phyloP scores from a whole-genome alignment of 2,113 vertebrate genomes.

The Pitta sordida region DNA sequence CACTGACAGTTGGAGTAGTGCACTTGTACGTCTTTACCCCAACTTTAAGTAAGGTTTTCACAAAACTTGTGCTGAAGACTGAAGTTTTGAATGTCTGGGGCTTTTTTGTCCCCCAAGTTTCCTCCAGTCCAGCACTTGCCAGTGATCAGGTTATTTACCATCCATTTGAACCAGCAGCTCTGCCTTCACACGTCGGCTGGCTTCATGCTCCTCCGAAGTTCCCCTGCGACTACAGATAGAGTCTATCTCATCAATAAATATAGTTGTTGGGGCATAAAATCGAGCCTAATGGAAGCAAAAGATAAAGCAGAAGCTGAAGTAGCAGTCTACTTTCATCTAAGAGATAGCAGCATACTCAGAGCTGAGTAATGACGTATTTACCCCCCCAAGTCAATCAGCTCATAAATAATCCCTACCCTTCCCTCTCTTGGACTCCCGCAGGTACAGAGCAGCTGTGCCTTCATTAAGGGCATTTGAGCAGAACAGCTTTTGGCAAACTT shows the following conservation, averaged over 20 bases:
- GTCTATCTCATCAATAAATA: slow-evolving; percentile 99
- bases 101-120: neutral
- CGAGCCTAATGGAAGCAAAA: slow-evolving; percentile 81
- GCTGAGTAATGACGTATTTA: neutral
- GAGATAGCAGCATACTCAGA: neutral
- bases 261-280: slow-evolving; percentile 95
- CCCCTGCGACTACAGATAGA: slow-evolving; percentile 97
- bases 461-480: neutral
- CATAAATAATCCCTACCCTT: neutral
- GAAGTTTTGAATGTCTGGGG: neutral
- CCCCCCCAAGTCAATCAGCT: neutral
- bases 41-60: neutral
- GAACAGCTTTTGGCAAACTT: neutral
- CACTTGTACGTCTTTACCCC: neutral
- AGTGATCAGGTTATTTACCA: slow-evolving; percentile 72
- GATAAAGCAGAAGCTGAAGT: slow-evolving; percentile 5
- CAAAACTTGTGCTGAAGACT: neutral
- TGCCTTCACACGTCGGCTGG: slow-evolving; percentile 93
- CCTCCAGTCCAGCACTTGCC: neutral
- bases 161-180: slow-evolving; percentile 98
- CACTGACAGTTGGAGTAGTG: neutral
- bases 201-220: slow-evolving; percentile 95
- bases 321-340: neutral
- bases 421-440: neutral
- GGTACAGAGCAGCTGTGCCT: neutral